Base-by-base conservation (phyloP, 2,797 vertebrate genomes). In the Onychomys arenicola region DNA sequence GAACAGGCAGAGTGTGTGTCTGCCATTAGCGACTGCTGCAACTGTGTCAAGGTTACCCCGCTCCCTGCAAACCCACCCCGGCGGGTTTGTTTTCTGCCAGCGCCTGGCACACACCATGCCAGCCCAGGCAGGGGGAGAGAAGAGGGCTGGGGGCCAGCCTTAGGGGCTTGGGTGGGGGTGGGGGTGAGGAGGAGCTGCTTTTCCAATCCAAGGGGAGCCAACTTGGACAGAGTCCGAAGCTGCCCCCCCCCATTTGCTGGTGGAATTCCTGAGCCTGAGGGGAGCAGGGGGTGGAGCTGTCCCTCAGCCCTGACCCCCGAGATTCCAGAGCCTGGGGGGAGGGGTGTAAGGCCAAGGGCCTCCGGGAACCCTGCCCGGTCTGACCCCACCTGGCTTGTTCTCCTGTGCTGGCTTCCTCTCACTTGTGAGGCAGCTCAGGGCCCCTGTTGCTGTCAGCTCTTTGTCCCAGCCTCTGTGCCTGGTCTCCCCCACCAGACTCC, bases 31-130 rank as follows among this genome's bases (percentile, higher is more conserved):
- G 98, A 98, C 98, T 98, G 98, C 98, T 97, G 98, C 98, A 98
- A 98, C 98, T 98, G 98, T 99, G 98, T 98, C 98, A 99, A 98
- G 98, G 98, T 98, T 99, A 99, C 98, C 98, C 97, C 97, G 97
- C 98, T 98, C 98, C 98, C 98, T 98, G 98, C 98, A 98, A 98
- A 98, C 98, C 98, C 97, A 97, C 97, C 98, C 97, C 91, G 91
- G 96, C 92, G 97, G 96, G 97, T 97, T 98, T 98, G 98, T 97
- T 98, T 98, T 98, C 97, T 83, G 43, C 98, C 98, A 98, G 97
- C 86, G 98, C 97, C 98, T 98, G 96, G 98, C 96, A 59, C 97
- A 95, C 98, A 96, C 97, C 85, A 96, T 94, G 97, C 17, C 46
- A 97, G 96, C 97, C 46, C 61, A 1, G 0, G 0, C 59, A 32